Base-by-base conservation (phyloP, 2,113 vertebrate species). In the Platichthys stellatus region DNA sequence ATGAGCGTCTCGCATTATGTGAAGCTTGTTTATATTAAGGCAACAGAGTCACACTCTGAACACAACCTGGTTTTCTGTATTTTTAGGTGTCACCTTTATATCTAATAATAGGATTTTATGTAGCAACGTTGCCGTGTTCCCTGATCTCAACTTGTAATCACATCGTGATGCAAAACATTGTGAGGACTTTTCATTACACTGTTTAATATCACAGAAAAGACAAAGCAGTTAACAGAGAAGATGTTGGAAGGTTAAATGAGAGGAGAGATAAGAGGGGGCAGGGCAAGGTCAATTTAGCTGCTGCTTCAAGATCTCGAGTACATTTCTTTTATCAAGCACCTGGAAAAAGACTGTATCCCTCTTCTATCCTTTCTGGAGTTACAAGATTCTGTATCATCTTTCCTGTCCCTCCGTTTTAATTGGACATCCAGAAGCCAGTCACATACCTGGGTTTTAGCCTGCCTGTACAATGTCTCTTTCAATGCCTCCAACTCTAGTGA, bases 391-490 rank as follows among this genome's bases (percentile, higher is more conserved):
- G 6, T 43, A 5, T 28, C 38, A 58, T 21, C 21, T 35, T 62
- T 57, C 15, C 10, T 38, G 18, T 47, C 53, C 26, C 31, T 23
- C 15, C 73, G 51, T 68, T 80, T 81, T 43, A 7, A 60, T 63
- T 18, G 13, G 54, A 66, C 62, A 15, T 67, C 65, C 78, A 80
- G 56, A 83, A 70, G 68, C 82, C 65, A 65, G 69, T 58, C 75
- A 94, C 94, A 93, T 95, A 99, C 98, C 97, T 99, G 97, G 90
- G 96, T 97, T 95, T 99, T 98, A 96, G 98, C 97, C 97, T 99
- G 97, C 95, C 98, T 99, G 96, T 97, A 99, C 94, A 99, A 96
- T 86, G 97, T 97, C 93, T 99, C 97, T 96, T 98, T 99, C 95
- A 99, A 93, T 83, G 96, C 70, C 94, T 99, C 97, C 94, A 97